These are phyloP conservation scores for Tetramorium alpestre DNA, from an alignment of 1,140 invertebrate genomes.

Conservation along the genomic window DNA sequence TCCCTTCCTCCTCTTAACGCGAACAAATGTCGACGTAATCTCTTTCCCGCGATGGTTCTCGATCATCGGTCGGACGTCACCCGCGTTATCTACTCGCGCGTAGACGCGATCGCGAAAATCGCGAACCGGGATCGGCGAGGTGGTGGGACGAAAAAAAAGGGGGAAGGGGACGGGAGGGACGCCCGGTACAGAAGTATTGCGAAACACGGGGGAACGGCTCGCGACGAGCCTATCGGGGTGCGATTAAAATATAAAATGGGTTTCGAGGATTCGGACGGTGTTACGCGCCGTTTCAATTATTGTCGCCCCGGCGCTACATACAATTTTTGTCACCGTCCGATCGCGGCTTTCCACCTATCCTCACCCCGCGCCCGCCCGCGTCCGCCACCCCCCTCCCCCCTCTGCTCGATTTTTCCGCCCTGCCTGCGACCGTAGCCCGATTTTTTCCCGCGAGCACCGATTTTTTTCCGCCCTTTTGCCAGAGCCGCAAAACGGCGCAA, in stretches of 20 bases:
- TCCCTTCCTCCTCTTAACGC: not conserved
- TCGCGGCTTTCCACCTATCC: slow-evolving; percentile 76
- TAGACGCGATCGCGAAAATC: slow-evolving; percentile 57
- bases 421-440: slow-evolving; percentile 56
- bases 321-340: slow-evolving; percentile 80
- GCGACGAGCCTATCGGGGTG: slow-evolving; percentile 79
- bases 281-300: slow-evolving; percentile 85
- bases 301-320: slow-evolving; percentile 77
- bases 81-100: slow-evolving; percentile 56
- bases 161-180: not conserved
- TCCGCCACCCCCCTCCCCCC: slow-evolving; percentile 19
- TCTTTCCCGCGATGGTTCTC: slow-evolving; percentile 50
- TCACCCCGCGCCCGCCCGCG: slow-evolving; percentile 62
- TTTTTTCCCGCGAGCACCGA: slow-evolving; percentile 69
- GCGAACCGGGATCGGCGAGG: not conserved
- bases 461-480: slow-evolving; percentile 74
- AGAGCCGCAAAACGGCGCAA: slow-evolving; percentile 76
- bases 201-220: slow-evolving; percentile 64
- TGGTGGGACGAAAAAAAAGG: not conserved
- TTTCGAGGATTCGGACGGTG: slow-evolving; percentile 84
- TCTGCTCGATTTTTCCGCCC: slow-evolving; percentile 68
- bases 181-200: slow-evolving; percentile 32
- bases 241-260: slow-evolving; percentile 85
- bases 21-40: slow-evolving; percentile 45
- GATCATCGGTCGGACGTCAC: slow-evolving; percentile 61